Conservation (phyloP, 2,797 vertebrate species). For the Bryconaethiops microstoma region DNA sequence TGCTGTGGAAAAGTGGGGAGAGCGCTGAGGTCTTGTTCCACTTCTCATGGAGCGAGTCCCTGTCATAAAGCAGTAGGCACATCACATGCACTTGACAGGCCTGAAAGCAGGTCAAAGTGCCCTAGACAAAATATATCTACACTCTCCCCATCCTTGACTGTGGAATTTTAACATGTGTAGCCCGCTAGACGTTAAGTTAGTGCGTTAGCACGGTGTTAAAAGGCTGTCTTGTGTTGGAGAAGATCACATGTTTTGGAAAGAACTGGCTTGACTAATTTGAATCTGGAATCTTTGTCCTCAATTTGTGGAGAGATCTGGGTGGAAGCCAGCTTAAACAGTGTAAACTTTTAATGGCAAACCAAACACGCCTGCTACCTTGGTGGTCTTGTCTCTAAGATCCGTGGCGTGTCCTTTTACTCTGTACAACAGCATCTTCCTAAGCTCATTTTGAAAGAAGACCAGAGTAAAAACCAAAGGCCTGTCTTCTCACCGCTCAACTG, state of each 20-base stretch:
- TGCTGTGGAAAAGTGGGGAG: constrained; percentile 7
- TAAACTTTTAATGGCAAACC: constrained; percentile 63
- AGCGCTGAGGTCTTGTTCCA: constrained; percentile 32
- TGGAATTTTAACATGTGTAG: neutral
- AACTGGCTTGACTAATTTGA: constrained; percentile 52
- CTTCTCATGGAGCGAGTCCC: constrained; percentile 3
- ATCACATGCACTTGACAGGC: constrained; percentile 24
- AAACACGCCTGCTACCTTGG: constrained; percentile 69
- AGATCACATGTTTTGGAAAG: constrained; percentile 25
- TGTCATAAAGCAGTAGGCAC: constrained; percentile 28
- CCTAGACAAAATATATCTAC: neutral
- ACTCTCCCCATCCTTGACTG: neutral
- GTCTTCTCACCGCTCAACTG: constrained; percentile 24
- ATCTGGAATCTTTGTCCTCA: constrained; percentile 52
- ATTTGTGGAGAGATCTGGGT: constrained; percentile 62
- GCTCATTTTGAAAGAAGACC: constrained; percentile 46
- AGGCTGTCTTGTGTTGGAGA: constrained; percentile 1
- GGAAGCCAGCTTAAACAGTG: constrained; percentile 71
- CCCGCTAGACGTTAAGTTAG: neutral
- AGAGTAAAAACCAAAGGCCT: constrained; percentile 11
- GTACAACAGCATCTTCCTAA: constrained; percentile 51
- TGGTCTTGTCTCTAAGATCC: constrained; percentile 66
- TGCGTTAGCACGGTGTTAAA: neutral
- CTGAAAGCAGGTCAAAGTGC: constrained; percentile 29
- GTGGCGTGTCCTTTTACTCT: constrained; percentile 47